phyloP scores from a whole-genome alignment of 1,140 invertebrate genomes.

The Brachionus plicatilis region DNA sequence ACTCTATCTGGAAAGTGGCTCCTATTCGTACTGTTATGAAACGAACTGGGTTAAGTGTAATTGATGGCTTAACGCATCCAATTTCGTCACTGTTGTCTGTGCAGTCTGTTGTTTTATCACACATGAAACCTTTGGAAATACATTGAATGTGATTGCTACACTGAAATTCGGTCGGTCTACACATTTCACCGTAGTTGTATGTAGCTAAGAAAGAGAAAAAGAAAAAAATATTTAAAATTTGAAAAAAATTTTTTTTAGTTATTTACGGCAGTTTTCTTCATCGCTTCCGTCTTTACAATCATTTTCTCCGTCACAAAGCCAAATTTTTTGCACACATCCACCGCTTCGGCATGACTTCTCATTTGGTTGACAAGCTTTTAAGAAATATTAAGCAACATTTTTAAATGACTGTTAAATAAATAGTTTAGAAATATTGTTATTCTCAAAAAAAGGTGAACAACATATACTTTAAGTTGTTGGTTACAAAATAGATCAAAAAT shows the following conservation, averaged over 20 bases:
- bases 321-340: conserved; percentile 77
- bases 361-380: conserved; percentile 25
- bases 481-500: too few species aligned
- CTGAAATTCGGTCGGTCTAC: conserved; percentile 72
- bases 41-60: conserved; percentile 64
- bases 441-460: neutral
- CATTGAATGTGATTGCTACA: conserved; percentile 71
- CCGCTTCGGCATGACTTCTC: conserved; percentile 2
- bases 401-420: too few species aligned
- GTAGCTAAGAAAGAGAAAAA: neutral
- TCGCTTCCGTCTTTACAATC: conserved; percentile 83
- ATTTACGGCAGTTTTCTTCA: conserved; percentile 45
- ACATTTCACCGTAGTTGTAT: conserved; percentile 61
- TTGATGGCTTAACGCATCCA: conserved; percentile 73
- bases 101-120: conserved; percentile 82
- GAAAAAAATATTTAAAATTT: neutral
- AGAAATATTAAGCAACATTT: neutral
- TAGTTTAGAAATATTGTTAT: neutral
- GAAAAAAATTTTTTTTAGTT: neutral
- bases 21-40: conserved; percentile 66
- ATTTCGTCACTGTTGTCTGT: conserved; percentile 80
- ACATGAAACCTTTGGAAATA: conserved; percentile 85
- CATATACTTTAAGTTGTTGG: too few species aligned
- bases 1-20: conserved; percentile 70
- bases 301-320: conserved; percentile 82